These are phyloP conservation scores for Zeus faber DNA, from an alignment of 2,113 vertebrate genomes.

Conservation along the genomic window DNA sequence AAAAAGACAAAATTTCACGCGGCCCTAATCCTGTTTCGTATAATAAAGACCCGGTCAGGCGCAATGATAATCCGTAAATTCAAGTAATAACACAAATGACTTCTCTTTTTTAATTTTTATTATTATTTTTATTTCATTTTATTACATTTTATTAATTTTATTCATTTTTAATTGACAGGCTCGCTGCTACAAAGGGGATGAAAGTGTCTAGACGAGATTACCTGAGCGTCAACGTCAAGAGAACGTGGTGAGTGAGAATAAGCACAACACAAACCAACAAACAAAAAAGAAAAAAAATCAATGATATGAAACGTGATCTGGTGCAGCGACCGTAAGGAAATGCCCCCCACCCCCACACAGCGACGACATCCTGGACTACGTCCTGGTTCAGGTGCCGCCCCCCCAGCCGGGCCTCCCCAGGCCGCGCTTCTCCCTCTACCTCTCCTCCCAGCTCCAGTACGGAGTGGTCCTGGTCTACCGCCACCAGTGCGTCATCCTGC, in stretches of 20 bases:
- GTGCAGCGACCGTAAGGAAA: too few relatives aligned
- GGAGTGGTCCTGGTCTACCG: constrained; percentile 81
- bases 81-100: too few relatives aligned
- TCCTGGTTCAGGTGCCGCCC: constrained; percentile 75
- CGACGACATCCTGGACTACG: constrained; percentile 78
- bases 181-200: constrained; percentile 81
- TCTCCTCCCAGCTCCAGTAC: constrained; percentile 87
- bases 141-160: too few relatives aligned
- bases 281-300: too few relatives aligned
- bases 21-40: too few relatives aligned
- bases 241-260: constrained; percentile 76
- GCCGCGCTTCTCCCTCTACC: constrained; percentile 87
- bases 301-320: too few relatives aligned
- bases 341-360: constrained; percentile 69
- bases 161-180: too few relatives aligned
- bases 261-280: background rate
- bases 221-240: constrained; percentile 79
- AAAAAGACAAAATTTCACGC: too few relatives aligned
- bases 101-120: too few relatives aligned
- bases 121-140: too few relatives aligned
- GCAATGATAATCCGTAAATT: too few relatives aligned
- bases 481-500: constrained; percentile 80
- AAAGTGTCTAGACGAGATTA: constrained; percentile 78
- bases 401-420: constrained; percentile 63
- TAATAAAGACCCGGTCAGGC: too few relatives aligned